phyloP scores from a whole-genome alignment of 23 tunicate genomes.

The Halocynthia roretzi region DNA sequence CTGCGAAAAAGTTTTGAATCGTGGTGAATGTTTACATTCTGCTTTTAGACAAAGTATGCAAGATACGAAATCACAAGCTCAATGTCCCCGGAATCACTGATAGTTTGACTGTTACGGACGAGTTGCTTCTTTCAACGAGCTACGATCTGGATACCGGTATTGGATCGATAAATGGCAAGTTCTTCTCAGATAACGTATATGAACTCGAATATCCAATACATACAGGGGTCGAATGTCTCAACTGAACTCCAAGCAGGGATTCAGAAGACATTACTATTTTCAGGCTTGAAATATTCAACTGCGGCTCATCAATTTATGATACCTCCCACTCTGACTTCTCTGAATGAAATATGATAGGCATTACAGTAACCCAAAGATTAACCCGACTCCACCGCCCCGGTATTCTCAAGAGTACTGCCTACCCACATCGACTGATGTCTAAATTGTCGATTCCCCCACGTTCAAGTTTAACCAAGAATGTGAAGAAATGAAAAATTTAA shows the following conservation, averaged over 20 bases:
- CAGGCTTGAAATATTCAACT: no score
- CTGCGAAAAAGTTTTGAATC: background rate
- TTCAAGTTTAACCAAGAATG: background rate
- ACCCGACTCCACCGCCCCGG: no score
- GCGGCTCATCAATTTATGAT: no score
- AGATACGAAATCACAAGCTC: conserved; percentile 54
- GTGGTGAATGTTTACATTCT: background rate
- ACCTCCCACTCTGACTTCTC: no score
- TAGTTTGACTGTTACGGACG: conserved; percentile 10
- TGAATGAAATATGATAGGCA: no score
- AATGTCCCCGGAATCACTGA: conserved; percentile 62
- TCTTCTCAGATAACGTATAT: background rate
- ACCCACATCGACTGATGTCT: no score
- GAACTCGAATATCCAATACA: no score
- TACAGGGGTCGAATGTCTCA: no score
- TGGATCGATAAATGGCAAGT: conserved; percentile 51
- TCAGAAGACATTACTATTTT: no score
- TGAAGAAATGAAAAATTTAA: background rate
- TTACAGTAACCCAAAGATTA: no score
- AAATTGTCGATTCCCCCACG: background rate
- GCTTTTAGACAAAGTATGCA: conserved; percentile 17
- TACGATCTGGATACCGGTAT: conserved; percentile 56
- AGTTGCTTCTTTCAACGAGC: conserved; percentile 49
- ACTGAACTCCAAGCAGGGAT: no score
- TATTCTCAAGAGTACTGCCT: no score